phyloP scores from a whole-genome alignment of 2,113 vertebrate genomes.

The Athene cunicularia region DNA sequence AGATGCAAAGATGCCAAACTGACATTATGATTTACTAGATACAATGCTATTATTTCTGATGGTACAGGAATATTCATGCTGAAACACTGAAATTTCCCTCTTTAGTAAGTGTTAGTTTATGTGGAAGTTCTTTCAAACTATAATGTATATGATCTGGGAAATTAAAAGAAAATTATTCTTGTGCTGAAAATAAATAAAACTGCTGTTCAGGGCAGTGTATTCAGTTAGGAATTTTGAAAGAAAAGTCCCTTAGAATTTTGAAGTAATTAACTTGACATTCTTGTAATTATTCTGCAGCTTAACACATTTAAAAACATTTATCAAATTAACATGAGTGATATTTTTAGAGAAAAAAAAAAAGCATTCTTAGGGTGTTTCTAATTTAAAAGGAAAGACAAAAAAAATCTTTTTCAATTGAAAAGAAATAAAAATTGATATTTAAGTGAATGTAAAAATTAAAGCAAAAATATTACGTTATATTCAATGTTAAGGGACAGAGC shows the following conservation, averaged over 20 bases:
- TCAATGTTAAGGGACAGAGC: constrained; percentile 35
- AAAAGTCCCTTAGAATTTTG: constrained; percentile 55
- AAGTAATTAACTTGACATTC: constrained; percentile 45
- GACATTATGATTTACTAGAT: background rate
- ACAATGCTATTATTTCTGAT: background rate
- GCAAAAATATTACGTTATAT: constrained; percentile 48
- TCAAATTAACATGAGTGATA: constrained; percentile 42
- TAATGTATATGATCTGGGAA: background rate
- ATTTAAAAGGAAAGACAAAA: constrained; percentile 53
- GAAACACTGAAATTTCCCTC: background rate
- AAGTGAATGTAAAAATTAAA: constrained; percentile 53
- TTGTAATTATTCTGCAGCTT: background rate
- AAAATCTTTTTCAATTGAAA: constrained; percentile 39
- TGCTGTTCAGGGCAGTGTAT: constrained; percentile 23
- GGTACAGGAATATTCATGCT: background rate
- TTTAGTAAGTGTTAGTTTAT: background rate
- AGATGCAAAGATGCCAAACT: background rate
- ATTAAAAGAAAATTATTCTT: constrained; percentile 45
- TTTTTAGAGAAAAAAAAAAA: constrained; percentile 42
- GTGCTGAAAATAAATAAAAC: constrained; percentile 34
- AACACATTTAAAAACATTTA: constrained; percentile 31
- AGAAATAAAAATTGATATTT: constrained; percentile 34
- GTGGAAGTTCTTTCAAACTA: background rate
- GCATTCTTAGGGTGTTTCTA: constrained; percentile 12
- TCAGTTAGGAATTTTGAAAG: constrained; percentile 55